Base-by-base conservation (phyloP, 2,888 invertebrate species). In the Cantharis lateralis region DNA sequence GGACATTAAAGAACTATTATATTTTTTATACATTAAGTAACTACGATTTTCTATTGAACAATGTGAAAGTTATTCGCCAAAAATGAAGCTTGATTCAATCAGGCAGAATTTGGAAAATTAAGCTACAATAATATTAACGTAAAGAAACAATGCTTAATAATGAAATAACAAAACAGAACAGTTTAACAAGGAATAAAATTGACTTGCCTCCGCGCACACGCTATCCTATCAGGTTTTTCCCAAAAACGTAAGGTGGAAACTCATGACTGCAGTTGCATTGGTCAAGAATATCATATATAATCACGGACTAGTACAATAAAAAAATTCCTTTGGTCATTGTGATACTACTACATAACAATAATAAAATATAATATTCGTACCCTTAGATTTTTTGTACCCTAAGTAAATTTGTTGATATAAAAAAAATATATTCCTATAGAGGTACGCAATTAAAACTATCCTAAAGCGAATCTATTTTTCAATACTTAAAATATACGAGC, bases 261-360 rank as follows among this genome's bases (percentile, higher is more conserved):
- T 15, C 10, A 61, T 15, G 61, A 62, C 61, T 62, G 32, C 32
- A 48, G n/a, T 48, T 48, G n/a, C n/a, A 48, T 77, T 77, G 77
- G 77, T 77, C 77, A 72, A 77, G 69, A 72, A 77, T 48, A 18
- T 66, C 24, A 24, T 66, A 15, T 74, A 74, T 20, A 70, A 63
- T 68, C 68, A 77, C 69, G 72, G 77, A 77, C 77, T 77, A 77
- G 77, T 74, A 72, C 72, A 68, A 64, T 62, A 72, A 77, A 77
- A 71, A 62, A 66, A 66, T 77, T 77, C 71, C 77, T 77, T 77
- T 77, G 77, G 77, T 77, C 77, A 77, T 71, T 69, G 74, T 69
- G 64, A 72, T 71, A 75, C 32, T 74, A 74, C 72, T 74, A 77
- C 71, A 75, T 74, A 75, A 74, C 72, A 74, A 74, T 77, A 77